Evolutionary conservation across 2,888 invertebrate genomes (phyloP).

Genomic region (Mythimna vitellina): DNA sequence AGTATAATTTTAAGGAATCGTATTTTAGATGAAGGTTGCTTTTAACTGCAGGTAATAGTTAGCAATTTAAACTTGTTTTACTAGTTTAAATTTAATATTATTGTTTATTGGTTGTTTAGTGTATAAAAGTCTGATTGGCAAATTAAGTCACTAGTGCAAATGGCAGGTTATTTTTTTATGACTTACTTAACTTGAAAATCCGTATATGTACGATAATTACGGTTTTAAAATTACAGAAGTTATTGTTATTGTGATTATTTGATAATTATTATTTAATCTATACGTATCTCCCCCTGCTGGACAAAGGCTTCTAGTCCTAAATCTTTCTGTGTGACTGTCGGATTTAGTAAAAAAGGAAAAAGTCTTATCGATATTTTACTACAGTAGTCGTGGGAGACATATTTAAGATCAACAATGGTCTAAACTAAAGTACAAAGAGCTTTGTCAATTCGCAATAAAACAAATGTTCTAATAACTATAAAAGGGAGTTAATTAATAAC

Average conservation of each 20-base stretch:
- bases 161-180: neutral
- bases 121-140: constrained; percentile 54
- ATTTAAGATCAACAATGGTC: neutral
- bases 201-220: neutral
- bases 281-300: neutral
- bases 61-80: constrained; percentile 71
- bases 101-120: constrained; percentile 56
- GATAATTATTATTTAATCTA: neutral
- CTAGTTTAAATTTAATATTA: constrained; percentile 42
- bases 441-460: constrained; percentile 1
- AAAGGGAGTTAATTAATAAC: constrained; percentile 35
- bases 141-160: constrained; percentile 41
- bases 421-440: neutral
- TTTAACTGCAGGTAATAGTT: constrained; percentile 73
- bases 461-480: constrained; percentile 9
- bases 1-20: constrained; percentile 80
- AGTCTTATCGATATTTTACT: neutral
- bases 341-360: neutral
- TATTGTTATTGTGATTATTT: neutral
- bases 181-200: neutral
- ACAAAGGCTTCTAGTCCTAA: neutral
- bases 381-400: neutral
- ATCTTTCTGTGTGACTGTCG: neutral
- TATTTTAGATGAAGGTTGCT: constrained; percentile 77
- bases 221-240: neutral